phyloP scores from a whole-genome alignment of 2,888 invertebrate genomes.

The Colostygia pectinataria region DNA sequence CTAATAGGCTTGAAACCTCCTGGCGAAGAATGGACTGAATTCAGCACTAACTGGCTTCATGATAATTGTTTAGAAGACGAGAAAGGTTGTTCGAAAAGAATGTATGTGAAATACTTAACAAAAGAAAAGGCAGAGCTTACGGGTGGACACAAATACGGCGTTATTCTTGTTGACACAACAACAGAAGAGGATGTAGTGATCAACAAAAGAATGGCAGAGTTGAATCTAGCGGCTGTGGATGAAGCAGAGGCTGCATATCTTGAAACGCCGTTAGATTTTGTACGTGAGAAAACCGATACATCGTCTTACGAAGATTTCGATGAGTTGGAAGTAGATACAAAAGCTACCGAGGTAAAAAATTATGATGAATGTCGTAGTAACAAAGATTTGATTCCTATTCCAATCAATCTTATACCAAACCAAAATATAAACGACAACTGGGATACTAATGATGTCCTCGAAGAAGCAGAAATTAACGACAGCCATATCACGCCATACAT shows the following conservation, averaged over 20 bases:
- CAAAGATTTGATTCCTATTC: conserved; percentile 17
- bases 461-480: background rate
- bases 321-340: background rate
- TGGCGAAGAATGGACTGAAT: conserved; percentile 76
- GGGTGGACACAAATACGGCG: conserved; percentile 73
- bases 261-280: conserved; percentile 40
- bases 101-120: conserved; percentile 68
- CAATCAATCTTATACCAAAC: conserved; percentile 4
- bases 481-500: background rate
- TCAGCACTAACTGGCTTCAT: conserved; percentile 77
- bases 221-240: conserved; percentile 67
- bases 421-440: conserved; percentile 1
- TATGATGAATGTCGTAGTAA: background rate
- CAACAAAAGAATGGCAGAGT: conserved; percentile 76
- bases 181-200: conserved; percentile 63
- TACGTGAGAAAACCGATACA: conserved; percentile 29
- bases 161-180: conserved; percentile 75
- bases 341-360: background rate
- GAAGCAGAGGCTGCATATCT: conserved; percentile 54
- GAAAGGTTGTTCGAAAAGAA: conserved; percentile 58
- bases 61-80: conserved; percentile 66
- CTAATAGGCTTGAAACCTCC: conserved; percentile 78
- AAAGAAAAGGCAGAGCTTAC: conserved; percentile 62
- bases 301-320: conserved; percentile 20
- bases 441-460: background rate